These are phyloP conservation scores for Siphamia tubifer DNA, from an alignment of 2,113 vertebrate genomes.

Conservation along the genomic window DNA sequence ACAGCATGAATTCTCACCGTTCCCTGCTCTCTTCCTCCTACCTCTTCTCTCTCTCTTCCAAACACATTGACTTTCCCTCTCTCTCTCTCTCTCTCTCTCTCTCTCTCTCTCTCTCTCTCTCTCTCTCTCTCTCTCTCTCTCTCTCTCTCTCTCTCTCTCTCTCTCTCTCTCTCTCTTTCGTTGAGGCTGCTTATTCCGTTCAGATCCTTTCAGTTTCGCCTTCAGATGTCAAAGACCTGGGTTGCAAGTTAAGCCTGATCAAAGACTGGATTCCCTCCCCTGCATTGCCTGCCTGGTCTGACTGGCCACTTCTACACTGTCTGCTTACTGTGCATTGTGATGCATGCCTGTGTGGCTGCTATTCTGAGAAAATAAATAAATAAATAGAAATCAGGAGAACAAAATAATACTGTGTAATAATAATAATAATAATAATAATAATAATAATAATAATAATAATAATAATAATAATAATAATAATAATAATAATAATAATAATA, in stretches of 20 bases:
- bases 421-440: too few relatives aligned
- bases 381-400: too few relatives aligned
- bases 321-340: neutral
- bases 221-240: slow-evolving; percentile 61
- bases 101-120: slow-evolving; percentile 30
- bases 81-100: slow-evolving; percentile 26
- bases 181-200: slow-evolving; percentile 25
- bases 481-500: too few relatives aligned
- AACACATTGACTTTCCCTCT: neutral
- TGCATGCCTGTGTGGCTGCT: slow-evolving; percentile 20
- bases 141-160: slow-evolving; percentile 29
- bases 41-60: slow-evolving; percentile 21
- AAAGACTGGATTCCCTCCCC: slow-evolving; percentile 40
- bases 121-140: slow-evolving; percentile 27
- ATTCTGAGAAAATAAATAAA: too few relatives aligned
- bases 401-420: too few relatives aligned
- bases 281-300: slow-evolving; percentile 35
- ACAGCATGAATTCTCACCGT: slow-evolving; percentile 79
- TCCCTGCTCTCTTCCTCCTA: slow-evolving; percentile 47
- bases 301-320: slow-evolving; percentile 25
- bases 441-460: too few relatives aligned
- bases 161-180: slow-evolving; percentile 4
- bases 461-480: too few relatives aligned
- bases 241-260: slow-evolving; percentile 66
- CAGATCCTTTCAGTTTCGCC: slow-evolving; percentile 49